Evolutionary conservation across 1,140 invertebrate genomes (phyloP), one percentile per base, ranked within the genome.

Genomic region (Ceratina australensis): DNA sequence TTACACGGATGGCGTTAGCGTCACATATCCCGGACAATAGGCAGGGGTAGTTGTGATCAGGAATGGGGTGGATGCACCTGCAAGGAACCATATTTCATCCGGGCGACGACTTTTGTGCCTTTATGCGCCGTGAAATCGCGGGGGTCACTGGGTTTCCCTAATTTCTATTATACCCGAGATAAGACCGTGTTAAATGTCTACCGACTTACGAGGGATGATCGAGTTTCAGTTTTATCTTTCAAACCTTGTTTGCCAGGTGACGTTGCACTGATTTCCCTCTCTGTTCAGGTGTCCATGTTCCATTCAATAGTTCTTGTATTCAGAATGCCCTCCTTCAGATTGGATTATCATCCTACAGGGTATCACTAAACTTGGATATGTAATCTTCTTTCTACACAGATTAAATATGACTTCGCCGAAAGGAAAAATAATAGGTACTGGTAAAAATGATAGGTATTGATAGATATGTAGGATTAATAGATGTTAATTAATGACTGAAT

Each of bases 1-100:
- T 91, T 91, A 90, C 88, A 88, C 87, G 88, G 86, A 84, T 67
- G 80, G 83, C 78, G 87, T 89, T 85, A 82, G 88, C 84, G 86
- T 87, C 86, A 83, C 86, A 84, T 71, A 77, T 86, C 80, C 75
- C 71, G 80, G 80, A 89, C 87, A 87, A 87, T 87, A 76, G 22
- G 65, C 7, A 18, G 16, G 7, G 65, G 4, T 10, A 18, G 15
- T 76, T 79, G 80, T 56, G 69, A 69, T 75, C 59, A 24, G 8
- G 20, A 18, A 16, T 71, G 60, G 78, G 60, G 79, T 66, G 59
- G 10, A 82, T 85, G 87, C 90, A 91, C 90, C 89, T 91, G 90
- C 89, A 86, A 75, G 77, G 54, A 68, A 65, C 81, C 86, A 90
- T 90, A 89, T 90, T 89, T 90, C 86, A 90, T 89, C 81, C 22